phyloP scores from a whole-genome alignment of 1,140 invertebrate species.

The Drosophila tristis region DNA sequence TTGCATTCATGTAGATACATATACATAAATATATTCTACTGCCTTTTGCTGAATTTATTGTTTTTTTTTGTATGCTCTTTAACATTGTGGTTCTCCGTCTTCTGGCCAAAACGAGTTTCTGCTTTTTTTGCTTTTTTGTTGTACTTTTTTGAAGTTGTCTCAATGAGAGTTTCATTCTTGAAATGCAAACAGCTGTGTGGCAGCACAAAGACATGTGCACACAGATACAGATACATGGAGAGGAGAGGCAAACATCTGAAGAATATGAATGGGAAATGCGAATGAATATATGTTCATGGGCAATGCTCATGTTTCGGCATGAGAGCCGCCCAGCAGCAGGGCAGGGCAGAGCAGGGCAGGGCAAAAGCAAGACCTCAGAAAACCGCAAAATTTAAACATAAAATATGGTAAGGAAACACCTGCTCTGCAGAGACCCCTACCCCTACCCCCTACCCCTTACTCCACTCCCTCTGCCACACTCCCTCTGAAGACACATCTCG shows the following conservation, averaged over 20 bases:
- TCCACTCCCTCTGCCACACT: background rate
- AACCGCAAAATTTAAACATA: conserved; percentile 67
- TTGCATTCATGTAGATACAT: no score
- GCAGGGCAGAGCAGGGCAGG: conserved; percentile 28
- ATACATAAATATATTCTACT: background rate
- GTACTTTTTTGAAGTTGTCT: conserved; percentile 44
- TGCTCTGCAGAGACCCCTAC: conserved; percentile 31
- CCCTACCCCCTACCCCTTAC: background rate
- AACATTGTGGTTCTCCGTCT: conserved; percentile 42
- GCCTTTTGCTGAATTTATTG: conserved; percentile 10
- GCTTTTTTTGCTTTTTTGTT: conserved; percentile 1
- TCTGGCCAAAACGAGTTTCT: conserved; percentile 61
- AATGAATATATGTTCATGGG: conserved; percentile 16
- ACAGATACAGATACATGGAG: conserved; percentile 13
- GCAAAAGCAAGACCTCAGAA: conserved; percentile 21
- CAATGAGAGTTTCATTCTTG: conserved; percentile 75
- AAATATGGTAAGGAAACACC: conserved; percentile 78
- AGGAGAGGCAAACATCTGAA: conserved; percentile 32
- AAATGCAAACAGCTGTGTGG: conserved; percentile 77
- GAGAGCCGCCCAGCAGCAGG: conserved; percentile 7
- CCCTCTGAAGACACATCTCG: background rate
- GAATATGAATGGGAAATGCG: conserved; percentile 62
- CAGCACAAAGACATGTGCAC: conserved; percentile 39
- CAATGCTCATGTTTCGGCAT: conserved; percentile 27
- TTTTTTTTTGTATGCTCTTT: conserved; percentile 47